Evolutionary conservation across 1,140 invertebrate species (phyloP).

Genomic region (Drosophila nannoptera): DNA sequence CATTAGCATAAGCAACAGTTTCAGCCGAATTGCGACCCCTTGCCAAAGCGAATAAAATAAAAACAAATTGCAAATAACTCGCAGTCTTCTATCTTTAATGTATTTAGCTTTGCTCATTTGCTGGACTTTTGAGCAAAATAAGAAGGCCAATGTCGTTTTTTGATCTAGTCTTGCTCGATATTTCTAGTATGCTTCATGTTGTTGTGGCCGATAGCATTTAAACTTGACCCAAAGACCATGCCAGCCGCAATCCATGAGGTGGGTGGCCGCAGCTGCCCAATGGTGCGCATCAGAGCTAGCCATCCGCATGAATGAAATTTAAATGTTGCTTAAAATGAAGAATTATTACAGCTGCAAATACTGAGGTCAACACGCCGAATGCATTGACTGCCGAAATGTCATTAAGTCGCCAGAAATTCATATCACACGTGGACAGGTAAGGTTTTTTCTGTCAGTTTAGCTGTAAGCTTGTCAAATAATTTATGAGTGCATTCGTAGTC

Average conservation of each 20-base stretch:
- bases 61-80: conserved; percentile 60
- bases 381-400: conserved; percentile 18
- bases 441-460: not conserved
- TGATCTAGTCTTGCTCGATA: conserved; percentile 69
- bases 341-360: not conserved
- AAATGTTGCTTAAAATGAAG: not conserved
- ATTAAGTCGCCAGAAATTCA: not conserved
- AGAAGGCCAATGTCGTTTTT: conserved; percentile 77
- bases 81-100: conserved; percentile 57
- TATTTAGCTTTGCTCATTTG: conserved; percentile 29
- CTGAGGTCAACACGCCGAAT: not conserved
- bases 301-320: conserved; percentile 18
- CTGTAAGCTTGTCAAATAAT: not conserved
- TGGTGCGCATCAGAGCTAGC: conserved; percentile 8
- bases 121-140: conserved; percentile 42
- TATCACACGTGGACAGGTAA: not conserved
- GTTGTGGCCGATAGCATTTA: conserved; percentile 32
- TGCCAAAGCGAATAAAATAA: conserved; percentile 35
- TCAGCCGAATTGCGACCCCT: conserved; percentile 48
- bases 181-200: conserved; percentile 47
- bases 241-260: conserved; percentile 12
- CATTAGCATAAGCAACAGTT: conserved; percentile 39
- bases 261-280: conserved; percentile 18
- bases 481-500: not conserved
- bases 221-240: conserved; percentile 69